Base-by-base conservation (phyloP, 2,113 vertebrate species). In the Rissa tridactyla region DNA sequence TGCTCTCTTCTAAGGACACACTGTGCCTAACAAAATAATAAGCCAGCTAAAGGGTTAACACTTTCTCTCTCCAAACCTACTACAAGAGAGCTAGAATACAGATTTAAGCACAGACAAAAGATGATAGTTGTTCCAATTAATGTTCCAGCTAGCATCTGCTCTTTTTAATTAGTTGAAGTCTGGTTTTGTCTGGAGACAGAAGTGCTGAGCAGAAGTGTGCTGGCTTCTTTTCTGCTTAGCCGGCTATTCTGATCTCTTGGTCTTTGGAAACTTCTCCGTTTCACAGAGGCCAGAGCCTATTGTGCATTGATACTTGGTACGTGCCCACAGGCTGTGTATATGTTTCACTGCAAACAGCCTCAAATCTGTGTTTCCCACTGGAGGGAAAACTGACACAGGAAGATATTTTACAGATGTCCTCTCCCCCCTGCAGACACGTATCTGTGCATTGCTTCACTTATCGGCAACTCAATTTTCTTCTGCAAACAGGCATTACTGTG, bases 161-260 rank as follows among this genome's bases (percentile, higher is more conserved):
- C 58, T 85, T 87, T 88, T 91, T 86, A 91, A 95, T 94, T 90
- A 90, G 69, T 36, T 92, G 85, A 95, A 88, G 77, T n/a, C 71
- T 85, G 52, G 10, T 66, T 90, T 93, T 90, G 54, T 92, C 66
- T 73, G 60, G 64, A 90, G 87, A 55, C 58, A 83, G 44, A 70
- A 73, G 11, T 78, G 79, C 86, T 92, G 88, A 91, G 84, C 81
- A 73, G 78, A 95, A 79, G 62, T 26, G 27, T 3, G 6, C 61
- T 85, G 86, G 66, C 89, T 71, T 66, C 75, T 93, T 75, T 92
- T 82, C 86, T 92, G 80, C 93, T 95, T 83, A 93, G 91, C 54
- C 5, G 36, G 71, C 84, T 95, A 47, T 88, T 86, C 78, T 66
- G 18, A 71, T 91, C 92, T 55, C 72, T 47, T 29, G 55, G 38